Evolutionary conservation across 2,797 vertebrate genomes (phyloP).

Genomic region (Ctenopoma kingsleyae): DNA sequence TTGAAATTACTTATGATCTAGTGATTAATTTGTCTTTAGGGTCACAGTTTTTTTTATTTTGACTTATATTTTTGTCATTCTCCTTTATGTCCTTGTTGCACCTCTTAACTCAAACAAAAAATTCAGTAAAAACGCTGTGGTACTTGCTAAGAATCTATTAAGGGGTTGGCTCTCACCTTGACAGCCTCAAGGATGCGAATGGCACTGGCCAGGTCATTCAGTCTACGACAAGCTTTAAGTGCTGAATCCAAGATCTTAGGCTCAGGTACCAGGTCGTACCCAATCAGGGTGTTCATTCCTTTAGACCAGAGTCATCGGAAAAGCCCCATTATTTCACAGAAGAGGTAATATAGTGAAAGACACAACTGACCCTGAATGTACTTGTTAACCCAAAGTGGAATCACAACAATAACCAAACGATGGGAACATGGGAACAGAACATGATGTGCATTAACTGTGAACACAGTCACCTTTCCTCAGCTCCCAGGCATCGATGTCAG

Average conservation of each 20-base stretch:
- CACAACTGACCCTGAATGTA: background rate
- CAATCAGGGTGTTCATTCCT: conserved; percentile 95
- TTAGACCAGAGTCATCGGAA: conserved; percentile 10
- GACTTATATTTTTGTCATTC: background rate
- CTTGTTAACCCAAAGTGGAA: background rate
- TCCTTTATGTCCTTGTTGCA: background rate
- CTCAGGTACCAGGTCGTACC: conserved; percentile 95
- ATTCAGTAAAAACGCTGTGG: background rate
- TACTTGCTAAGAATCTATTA: background rate
- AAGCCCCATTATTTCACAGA: background rate
- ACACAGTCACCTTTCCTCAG: conserved; percentile 90
- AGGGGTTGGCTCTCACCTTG: conserved; percentile 82
- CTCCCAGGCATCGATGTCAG: conserved; percentile 96
- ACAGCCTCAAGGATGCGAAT: conserved; percentile 95
- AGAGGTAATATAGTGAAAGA: background rate
- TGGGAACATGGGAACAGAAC: background rate
- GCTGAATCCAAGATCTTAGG: conserved; percentile 96
- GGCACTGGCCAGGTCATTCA: conserved; percentile 95
- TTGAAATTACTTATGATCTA: background rate
- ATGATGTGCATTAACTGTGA: background rate
- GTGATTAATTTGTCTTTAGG: background rate
- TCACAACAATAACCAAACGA: background rate
- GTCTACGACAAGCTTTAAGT: conserved; percentile 92
- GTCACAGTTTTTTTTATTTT: background rate
- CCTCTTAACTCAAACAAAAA: background rate